Evolutionary conservation across 2,888 invertebrate species (phyloP), one percentile per base, ranked within the genome.

Genomic region (Epistrophe eligans): DNA sequence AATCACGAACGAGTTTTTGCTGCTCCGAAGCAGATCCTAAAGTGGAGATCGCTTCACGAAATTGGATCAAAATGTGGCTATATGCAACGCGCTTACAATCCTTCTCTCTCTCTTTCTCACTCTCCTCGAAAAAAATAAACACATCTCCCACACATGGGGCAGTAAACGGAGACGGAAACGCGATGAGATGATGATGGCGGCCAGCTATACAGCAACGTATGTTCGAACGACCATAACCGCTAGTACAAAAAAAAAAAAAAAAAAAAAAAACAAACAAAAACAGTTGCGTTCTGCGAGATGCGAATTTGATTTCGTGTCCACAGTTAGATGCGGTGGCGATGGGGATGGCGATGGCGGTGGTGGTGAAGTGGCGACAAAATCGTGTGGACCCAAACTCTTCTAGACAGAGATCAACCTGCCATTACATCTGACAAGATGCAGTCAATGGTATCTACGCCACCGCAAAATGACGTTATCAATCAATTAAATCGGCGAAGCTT

Each of bases 401-500:
- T 80, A 82, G 83, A 84, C 79, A 77, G 77, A 88, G 88, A 88
- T 88, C 88, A 88, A 88, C 88, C 88, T 88, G 88, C 84, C 83
- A 83, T 74, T 83, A 79, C 79, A 87, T 72, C 88, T 89, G 89
- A 89, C 89, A 89, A 89, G 89, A 88, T 84, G 88, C 87, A 89
- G 88, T 88, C 89, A 85, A 66, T 79, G 82, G 77, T 81, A 79
- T 79, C 79, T 83, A 74, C 89, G 82, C 88, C 87, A 88, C 84
- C 81, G 87, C 88, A 83, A 89, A 88, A 85, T 89, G 89, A 89
- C 89, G 88, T 89, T 89, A 89, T 89, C 89, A 89, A 89, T 89
- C 89, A 89, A 89, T 89, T 89, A 89, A 89, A 89, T 89, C 89
- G 83, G 77, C 80, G 67, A 58, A 57, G 77, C 77, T 84, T 28